Evolutionary conservation across 2,113 vertebrate genomes (phyloP).

Genomic region (Phaethornis superciliosus): DNA sequence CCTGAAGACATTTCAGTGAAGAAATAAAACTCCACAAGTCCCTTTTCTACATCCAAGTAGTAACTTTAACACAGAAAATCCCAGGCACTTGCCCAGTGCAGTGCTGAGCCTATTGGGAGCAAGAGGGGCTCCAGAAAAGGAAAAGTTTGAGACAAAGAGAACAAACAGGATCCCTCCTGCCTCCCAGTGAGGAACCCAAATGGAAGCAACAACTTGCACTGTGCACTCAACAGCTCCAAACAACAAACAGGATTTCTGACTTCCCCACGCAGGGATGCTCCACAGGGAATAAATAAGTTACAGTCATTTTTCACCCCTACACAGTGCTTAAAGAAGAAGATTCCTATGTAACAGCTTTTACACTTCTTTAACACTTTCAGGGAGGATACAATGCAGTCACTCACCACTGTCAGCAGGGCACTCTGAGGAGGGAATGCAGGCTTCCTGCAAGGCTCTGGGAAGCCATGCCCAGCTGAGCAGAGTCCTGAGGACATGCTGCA

Average conservation of each 20-base stretch:
- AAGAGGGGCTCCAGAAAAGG: background rate
- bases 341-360: background rate
- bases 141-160: background rate
- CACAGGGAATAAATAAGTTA: background rate
- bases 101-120: background rate
- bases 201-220: background rate
- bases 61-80: background rate
- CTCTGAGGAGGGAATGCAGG: fast-evolving
- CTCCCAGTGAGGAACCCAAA: background rate
- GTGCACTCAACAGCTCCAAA: background rate
- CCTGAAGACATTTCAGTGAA: background rate
- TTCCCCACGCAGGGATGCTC: fast-evolving
- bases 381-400: background rate
- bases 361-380: background rate
- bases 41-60: background rate
- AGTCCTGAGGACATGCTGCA: background rate
- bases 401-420: background rate
- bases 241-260: fast-evolving
- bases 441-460: background rate
- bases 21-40: background rate
- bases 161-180: background rate
- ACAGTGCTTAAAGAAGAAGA: background rate
- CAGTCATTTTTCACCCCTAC: background rate
- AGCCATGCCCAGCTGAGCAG: background rate
- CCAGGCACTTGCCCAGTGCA: background rate